Conservation (phyloP, 1,140 invertebrate genomes). For the Lordiphosa mommai region DNA sequence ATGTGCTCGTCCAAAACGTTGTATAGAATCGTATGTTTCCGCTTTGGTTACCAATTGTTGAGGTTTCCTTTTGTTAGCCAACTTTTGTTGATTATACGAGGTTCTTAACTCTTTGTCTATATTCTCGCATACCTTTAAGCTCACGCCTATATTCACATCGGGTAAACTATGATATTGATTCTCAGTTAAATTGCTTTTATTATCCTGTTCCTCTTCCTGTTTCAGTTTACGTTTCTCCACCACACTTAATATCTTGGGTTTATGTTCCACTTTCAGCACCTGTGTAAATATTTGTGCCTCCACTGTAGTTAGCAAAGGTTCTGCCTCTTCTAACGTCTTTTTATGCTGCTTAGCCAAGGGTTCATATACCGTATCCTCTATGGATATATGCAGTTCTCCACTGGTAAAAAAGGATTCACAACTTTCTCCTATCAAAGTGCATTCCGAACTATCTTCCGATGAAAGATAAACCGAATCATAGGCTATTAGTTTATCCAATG, state of each 20-base stretch:
- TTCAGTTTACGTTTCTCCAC: slow-evolving; percentile 64
- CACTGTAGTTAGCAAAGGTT: slow-evolving; percentile 2
- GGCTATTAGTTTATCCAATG: slow-evolving; percentile 68
- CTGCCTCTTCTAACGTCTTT: slow-evolving; percentile 8
- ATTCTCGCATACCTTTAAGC: slow-evolving; percentile 83
- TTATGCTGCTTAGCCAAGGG: slow-evolving; percentile 53
- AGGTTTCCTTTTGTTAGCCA: slow-evolving; percentile 15
- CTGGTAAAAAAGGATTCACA: slow-evolving; percentile 52
- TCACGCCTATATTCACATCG: slow-evolving; percentile 84
- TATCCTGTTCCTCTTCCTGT: slow-evolving; percentile 23
- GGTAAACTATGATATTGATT: slow-evolving; percentile 86
- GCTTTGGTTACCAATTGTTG: slow-evolving; percentile 48
- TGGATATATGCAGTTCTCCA: slow-evolving; percentile 66
- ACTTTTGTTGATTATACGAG: slow-evolving; percentile 72
- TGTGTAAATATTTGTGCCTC: slow-evolving; percentile 58
- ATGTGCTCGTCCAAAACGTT: slow-evolving; percentile 71
- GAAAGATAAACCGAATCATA: slow-evolving; percentile 79
- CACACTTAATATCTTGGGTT: slow-evolving; percentile 64
- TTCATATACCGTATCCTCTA: slow-evolving; percentile 70
- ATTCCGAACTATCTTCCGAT: slow-evolving; percentile 76
- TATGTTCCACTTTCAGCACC: slow-evolving; percentile 61
- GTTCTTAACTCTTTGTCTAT: slow-evolving; percentile 84
- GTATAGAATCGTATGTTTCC: slow-evolving; percentile 75
- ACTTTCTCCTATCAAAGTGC: slow-evolving; percentile 63
- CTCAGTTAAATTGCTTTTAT: slow-evolving; percentile 72